Base-by-base conservation (phyloP, 2,113 vertebrate genomes). In the Saimiri boliviensis region DNA sequence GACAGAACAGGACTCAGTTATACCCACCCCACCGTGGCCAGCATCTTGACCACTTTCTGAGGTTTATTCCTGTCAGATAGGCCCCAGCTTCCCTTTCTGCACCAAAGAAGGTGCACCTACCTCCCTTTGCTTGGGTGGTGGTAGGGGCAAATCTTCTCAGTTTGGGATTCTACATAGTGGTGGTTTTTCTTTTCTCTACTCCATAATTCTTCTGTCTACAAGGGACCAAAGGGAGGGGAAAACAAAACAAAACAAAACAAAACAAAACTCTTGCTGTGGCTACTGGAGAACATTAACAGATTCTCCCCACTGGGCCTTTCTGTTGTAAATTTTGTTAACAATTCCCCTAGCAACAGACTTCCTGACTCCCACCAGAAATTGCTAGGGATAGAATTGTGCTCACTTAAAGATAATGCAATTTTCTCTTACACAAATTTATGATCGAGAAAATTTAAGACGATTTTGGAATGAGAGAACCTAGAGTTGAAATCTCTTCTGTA, bases 261-360 rank as follows among this genome's bases (percentile, higher is more conserved):
- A n/a, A n/a, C n/a, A n/a, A 80, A 70, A 60, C 10, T 88, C 76
- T 83, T 82, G 32, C 56, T 92, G 77, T 88, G 79, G 76, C 73
- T 90, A 63, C 87, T 87, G 86, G 76, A 93, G 86, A 25, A 60
- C 89, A 54, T 95, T 68, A 94, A 54, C 77, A 84, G 85, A 80
- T 40, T 83, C 10, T 25, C 45, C 47, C 1, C 17, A 70, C 93
- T 90, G 89, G 54, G 40, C 17, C 70, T 81, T 94, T 95, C 76
- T 92, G 74, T 68, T 96, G 37, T 84, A 85, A 90, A 82, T 84
- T 92, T 92, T 40, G 77, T 35, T 93, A 95, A 47, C 81, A 95
- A 92, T 90, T 92, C 20, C 68, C 93, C 19, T 93, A 96, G 93
- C 81, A 95, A 93, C 71, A 76, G 81, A 92, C 17, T 71, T 77